Evolutionary conservation across 2,888 invertebrate genomes (phyloP), one percentile per base, ranked within the genome.

Genomic region (Andrena camellia): DNA sequence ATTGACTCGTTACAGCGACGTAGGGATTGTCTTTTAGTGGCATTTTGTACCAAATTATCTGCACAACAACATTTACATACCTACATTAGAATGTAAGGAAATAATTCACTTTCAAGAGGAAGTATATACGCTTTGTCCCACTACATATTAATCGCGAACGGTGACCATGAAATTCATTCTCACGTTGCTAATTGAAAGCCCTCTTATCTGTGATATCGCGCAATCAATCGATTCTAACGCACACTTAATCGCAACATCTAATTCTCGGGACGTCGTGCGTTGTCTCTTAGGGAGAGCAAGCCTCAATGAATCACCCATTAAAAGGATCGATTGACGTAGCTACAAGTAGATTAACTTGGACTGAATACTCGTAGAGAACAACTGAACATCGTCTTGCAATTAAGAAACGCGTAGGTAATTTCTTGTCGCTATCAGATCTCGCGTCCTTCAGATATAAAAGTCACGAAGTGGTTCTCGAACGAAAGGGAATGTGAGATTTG

Each of bases 151-250:
- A n/a, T 26, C 35, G 29, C 17, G 20, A 33, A 10, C 48, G 6
- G 5, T n/a, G 8, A 42, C 52, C n/a, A 2, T 52, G 35, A 63
- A 57, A 50, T 64, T 57, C n/a, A 31, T 1, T 64, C 33, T 62
- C 48, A 5, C 20, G 13, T 5, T 1, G 59, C 6, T 72, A 54
- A 68, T 26, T 62, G 72, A 26, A 26, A 13, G 33, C 23, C 52
- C 10, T 23, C 20, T 73, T 78, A 81, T 78, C 78, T 10, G 5
- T 6, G 54, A 10, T 72, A 66, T 70, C 50, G 13, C 6, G 23
- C 23, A 3, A 23, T 52, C 29, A 17, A 20, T 35, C n/a, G 57
- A 52, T 62, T 35, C 6, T 3, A 54, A 52, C 48, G 42, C 17
- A 60, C 35, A 2, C n/a, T 23, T 20, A 20, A 62, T 78, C 73